A percentile compares a stretch with the other conserved stretches of the same genome.
Conservation (phyloP, 2,113 vertebrate species). For the Phrynosoma blainvillii region DNA sequence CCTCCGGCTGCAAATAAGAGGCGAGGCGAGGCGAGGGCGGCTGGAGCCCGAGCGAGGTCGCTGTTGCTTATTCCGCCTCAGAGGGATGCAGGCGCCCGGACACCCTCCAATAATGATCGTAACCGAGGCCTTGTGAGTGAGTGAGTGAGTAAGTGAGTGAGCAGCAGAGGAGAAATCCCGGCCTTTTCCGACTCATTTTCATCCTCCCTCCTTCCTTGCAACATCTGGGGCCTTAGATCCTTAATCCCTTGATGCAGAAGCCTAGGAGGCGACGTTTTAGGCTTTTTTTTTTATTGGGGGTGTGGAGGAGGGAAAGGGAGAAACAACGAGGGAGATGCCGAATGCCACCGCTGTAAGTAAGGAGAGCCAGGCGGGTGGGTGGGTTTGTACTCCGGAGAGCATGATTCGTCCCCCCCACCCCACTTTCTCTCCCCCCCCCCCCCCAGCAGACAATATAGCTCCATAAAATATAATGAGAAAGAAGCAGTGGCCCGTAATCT, state of each 20-base stretch:
- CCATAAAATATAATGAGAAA: neutral
- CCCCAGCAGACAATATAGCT: neutral
- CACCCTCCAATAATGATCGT: slow-evolving; percentile 91
- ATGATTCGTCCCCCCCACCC: no score
- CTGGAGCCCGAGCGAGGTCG: slow-evolving; percentile 76
- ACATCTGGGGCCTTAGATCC: no score
- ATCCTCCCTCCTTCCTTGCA: no score
- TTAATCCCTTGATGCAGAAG: neutral
- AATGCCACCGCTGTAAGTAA: neutral
- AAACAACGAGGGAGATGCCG: neutral
- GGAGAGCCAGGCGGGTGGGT: no score
- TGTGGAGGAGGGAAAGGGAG: no score
- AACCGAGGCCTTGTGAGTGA: slow-evolving; percentile 93
- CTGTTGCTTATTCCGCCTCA: slow-evolving; percentile 74
- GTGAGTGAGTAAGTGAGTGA: no score
- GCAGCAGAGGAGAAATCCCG: neutral
- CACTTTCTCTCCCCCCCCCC: no score
- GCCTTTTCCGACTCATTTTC: no score
- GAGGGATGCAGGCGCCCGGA: slow-evolving; percentile 80
- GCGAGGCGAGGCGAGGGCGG: neutral
- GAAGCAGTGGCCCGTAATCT: neutral
- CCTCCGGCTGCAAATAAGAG: no score
- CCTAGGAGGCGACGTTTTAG: neutral
- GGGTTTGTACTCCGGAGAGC: no score
- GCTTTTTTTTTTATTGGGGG: neutral